phyloP scores from a whole-genome alignment of 2,888 invertebrate genomes.

The Hartigia nigra region DNA sequence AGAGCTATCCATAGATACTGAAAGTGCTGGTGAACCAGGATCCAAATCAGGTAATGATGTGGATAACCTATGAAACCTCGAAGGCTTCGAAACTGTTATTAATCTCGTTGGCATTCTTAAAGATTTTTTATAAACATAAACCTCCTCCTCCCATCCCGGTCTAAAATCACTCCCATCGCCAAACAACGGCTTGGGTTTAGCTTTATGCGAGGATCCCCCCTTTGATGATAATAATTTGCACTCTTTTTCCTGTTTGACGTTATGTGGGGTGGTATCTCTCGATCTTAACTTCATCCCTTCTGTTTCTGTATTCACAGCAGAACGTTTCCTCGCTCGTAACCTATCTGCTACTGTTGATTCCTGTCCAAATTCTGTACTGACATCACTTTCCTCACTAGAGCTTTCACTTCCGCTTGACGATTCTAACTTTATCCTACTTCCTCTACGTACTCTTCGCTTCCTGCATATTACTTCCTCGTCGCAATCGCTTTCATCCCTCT shows the following conservation, averaged over 20 bases:
- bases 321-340: conserved; percentile 57
- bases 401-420: conserved; percentile 45
- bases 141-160: conserved; percentile 86
- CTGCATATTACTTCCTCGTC: conserved; percentile 55
- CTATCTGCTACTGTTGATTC: conserved; percentile 58
- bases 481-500: conserved; percentile 63
- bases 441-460: conserved; percentile 54
- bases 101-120: conserved; percentile 84
- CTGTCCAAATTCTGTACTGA: conserved; percentile 44
- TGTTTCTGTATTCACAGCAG: conserved; percentile 41
- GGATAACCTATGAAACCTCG: conserved; percentile 76
- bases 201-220: conserved; percentile 38
- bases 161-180: conserved; percentile 79
- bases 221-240: conserved; percentile 60
- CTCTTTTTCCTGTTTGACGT: conserved; percentile 45
- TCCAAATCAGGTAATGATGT: conserved; percentile 84
- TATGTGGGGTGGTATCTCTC: conserved; percentile 56
- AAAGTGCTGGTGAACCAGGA: conserved; percentile 77
- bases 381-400: conserved; percentile 47
- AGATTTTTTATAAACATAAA: conserved; percentile 84
- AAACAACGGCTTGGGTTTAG: conserved; percentile 71
- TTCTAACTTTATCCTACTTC: conserved; percentile 58
- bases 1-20: conserved; percentile 72
- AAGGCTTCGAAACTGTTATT: conserved; percentile 82
- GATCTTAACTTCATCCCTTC: conserved; percentile 59